These are phyloP conservation scores for Drosophila diplacantha DNA, from an alignment of 2,888 invertebrate genomes.

Conservation along the genomic window DNA sequence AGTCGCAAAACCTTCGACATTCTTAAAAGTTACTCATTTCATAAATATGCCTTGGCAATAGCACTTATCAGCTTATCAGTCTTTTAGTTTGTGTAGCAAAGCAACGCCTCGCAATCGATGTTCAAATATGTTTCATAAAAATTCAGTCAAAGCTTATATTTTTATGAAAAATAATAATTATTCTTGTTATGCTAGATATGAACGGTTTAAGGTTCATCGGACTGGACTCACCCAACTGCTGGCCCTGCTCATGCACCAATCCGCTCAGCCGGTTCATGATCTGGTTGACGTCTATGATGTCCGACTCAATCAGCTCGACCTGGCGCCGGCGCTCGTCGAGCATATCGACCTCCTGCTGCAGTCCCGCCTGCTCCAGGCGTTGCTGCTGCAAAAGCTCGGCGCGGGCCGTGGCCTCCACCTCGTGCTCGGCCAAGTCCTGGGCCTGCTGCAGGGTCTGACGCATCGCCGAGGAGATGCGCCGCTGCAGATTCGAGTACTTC, in stretches of 20 bases:
- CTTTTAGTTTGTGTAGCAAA: conserved; percentile 2
- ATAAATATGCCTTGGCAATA: conserved; percentile 1
- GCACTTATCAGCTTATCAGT: conserved; percentile 9
- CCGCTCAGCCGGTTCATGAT: conserved; percentile 88
- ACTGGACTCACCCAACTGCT: conserved; percentile 83
- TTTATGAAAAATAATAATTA: background rate
- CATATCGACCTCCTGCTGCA: conserved; percentile 89
- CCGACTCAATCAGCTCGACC: conserved; percentile 88
- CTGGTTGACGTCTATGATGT: conserved; percentile 89
- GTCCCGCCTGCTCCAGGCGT: conserved; percentile 66
- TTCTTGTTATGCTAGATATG: background rate
- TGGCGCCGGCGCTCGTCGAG: conserved; percentile 88
- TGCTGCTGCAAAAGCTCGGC: conserved; percentile 76
- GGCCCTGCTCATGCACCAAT: conserved; percentile 85
- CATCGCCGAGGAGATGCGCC: conserved; percentile 84
- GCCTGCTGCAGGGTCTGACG: conserved; percentile 77
- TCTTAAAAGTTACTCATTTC: background rate
- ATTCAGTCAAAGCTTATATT: background rate
- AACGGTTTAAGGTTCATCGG: background rate
- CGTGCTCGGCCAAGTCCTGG: conserved; percentile 76
- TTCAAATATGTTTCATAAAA: conserved; percentile 1
- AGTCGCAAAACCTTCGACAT: background rate
- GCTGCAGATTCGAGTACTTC: conserved; percentile 88
- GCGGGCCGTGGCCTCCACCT: conserved; percentile 62
- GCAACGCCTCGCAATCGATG: background rate